Evolutionary conservation across 2,797 vertebrate genomes (phyloP).

Genomic region (Malacoctenus gilli): DNA sequence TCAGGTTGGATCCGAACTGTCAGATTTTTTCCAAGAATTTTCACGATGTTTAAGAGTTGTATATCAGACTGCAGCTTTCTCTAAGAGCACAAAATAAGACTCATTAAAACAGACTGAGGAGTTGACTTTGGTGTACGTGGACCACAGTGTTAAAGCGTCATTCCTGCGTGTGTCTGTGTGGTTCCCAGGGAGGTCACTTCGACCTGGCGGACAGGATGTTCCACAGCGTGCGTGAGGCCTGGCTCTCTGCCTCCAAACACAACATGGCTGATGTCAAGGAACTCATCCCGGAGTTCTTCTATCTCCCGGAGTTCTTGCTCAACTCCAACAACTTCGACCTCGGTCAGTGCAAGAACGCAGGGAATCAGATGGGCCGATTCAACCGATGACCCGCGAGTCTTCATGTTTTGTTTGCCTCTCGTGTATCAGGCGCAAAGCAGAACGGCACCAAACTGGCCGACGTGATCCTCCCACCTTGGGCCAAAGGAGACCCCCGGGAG

Average conservation of each 20-base stretch:
- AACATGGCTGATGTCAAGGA: conserved; percentile 99
- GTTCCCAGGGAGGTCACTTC: conserved; percentile 93
- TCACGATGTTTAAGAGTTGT: too few species aligned
- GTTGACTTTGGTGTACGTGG: too few species aligned
- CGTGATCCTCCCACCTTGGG: conserved; percentile 95
- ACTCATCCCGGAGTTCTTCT: conserved; percentile 98
- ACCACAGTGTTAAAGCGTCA: too few species aligned
- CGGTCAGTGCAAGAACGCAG: conserved; percentile 75
- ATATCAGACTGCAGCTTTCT: too few species aligned
- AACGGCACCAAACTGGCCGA: conserved; percentile 95
- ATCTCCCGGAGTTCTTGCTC: conserved; percentile 95
- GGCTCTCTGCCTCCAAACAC: conserved; percentile 97
- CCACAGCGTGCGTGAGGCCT: conserved; percentile 96
- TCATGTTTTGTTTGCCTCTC: not conserved
- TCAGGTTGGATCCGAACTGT: conserved; percentile 82
- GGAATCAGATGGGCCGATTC: not conserved
- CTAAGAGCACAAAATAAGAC: too few species aligned
- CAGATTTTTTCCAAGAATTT: too few species aligned
- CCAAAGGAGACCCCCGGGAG: conserved; percentile 96
- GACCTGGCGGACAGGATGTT: conserved; percentile 99
- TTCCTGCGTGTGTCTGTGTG: too few species aligned
- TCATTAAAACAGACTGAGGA: too few species aligned
- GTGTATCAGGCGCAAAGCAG: conserved; percentile 89
- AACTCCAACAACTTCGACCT: conserved; percentile 99
- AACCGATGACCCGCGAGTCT: too few species aligned